phyloP scores from a whole-genome alignment of 1,140 invertebrate genomes.

The Drosophila busckii region DNA sequence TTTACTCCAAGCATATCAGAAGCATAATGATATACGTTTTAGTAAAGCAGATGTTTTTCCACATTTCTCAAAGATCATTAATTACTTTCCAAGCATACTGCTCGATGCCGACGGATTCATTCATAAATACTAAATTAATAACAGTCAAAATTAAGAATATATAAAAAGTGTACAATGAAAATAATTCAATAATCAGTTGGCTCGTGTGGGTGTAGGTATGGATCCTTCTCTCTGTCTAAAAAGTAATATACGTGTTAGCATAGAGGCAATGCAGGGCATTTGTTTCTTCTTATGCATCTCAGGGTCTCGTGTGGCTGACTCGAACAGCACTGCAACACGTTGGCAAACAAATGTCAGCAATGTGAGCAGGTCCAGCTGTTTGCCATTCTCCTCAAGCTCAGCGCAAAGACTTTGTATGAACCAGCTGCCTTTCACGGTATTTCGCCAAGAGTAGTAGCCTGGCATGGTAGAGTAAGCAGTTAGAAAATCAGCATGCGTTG shows the following conservation, averaged over 20 bases:
- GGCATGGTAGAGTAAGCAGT: constrained; percentile 95
- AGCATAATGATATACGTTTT: constrained; percentile 27
- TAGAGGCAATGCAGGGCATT: constrained; percentile 93
- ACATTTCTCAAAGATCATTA: constrained; percentile 41
- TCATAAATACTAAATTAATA: no score
- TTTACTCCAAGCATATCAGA: constrained; percentile 36
- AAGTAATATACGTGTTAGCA: constrained; percentile 89
- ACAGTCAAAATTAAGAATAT: no score
- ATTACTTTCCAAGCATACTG: constrained; percentile 36
- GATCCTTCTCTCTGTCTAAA: no score
- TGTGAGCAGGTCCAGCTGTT: constrained; percentile 89
- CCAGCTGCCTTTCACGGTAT: constrained; percentile 93
- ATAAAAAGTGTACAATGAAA: no score
- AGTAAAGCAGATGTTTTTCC: constrained; percentile 27
- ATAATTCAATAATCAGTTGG: no score
- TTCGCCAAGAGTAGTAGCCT: constrained; percentile 95
- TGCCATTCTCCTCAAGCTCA: constrained; percentile 85
- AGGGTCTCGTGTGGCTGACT: no score
- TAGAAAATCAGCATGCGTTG: constrained; percentile 94
- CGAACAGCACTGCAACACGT: constrained; percentile 90
- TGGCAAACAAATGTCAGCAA: constrained; percentile 92
- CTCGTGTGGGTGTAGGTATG: no score
- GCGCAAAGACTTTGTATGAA: constrained; percentile 94
- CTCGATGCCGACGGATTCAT: constrained; percentile 33
- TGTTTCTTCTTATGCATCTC: constrained; percentile 97